Base-by-base conservation (phyloP, 2,888 invertebrate species). In the Myopa testacea region DNA sequence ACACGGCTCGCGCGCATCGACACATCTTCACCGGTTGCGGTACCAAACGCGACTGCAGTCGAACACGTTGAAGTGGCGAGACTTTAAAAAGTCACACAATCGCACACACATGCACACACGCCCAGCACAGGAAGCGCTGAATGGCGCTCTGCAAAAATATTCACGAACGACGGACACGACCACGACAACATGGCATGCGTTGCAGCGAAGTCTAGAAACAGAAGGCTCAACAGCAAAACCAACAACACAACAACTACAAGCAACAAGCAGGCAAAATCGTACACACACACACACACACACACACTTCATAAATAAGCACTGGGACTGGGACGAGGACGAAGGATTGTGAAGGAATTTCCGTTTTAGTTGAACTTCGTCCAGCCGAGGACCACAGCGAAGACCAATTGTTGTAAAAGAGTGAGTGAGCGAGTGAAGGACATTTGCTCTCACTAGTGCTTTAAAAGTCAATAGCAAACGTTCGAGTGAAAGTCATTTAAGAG, bases 1-100 rank as follows among this genome's bases (percentile, higher is more conserved):
- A 40, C 67, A 55, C 58, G n/a, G 40, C 62, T 38, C 37, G 68
- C 62, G 55, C 34, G 60, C 26, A 76, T 38, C 65, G 65, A 78
- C 76, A 80, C 82, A 82, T 87, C 87, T 87, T 87, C 83, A 87
- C 87, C 86, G 88, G 87, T 86, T 88, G 88, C 86, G 87, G 85
- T 86, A 84, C 86, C 87, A 87, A 87, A 88, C 86, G 87, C 89
- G 87, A 89, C 88, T 89, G 87, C 87, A 87, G 87, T 87, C 86
- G 87, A 45, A 87, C 85, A 86, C 82, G 88, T 88, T 86, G 85
- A 75, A 69, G 75, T 68, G 68, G 16, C 69, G 45, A 75, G 60
- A 65, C 60, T 75, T 60, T 75, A 69, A 75, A 45, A 69, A 45
- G 10, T 10, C 6, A 45, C 45, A 10, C 45, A 10, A 1, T 0